A percentile compares a stretch with the other conserved stretches of the same genome.
These are phyloP conservation scores for Lepidurus packardi DNA, from an alignment of 1,140 invertebrate species.

Conservation along the genomic window DNA sequence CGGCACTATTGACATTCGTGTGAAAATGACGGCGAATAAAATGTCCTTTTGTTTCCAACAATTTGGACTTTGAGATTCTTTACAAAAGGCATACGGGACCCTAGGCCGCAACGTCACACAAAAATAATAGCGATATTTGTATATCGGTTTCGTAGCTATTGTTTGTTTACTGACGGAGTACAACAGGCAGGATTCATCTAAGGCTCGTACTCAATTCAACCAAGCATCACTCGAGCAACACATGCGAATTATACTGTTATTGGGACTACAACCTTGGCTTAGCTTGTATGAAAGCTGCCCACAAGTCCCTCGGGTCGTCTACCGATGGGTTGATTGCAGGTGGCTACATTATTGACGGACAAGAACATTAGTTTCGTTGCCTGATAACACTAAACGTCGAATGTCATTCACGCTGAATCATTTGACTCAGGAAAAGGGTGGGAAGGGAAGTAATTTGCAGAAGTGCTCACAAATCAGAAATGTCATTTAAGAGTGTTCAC, in stretches of 20 bases:
- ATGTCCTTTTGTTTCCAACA: too few species aligned
- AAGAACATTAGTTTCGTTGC: not conserved
- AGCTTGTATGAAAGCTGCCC: not conserved
- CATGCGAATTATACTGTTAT: not conserved
- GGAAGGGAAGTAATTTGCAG: not conserved
- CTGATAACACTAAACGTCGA: slow-evolving; percentile 16
- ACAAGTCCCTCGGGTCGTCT: not conserved
- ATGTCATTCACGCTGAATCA: not conserved
- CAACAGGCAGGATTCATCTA: slow-evolving; percentile 21
- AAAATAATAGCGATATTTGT: too few species aligned
- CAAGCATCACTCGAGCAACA: not conserved
- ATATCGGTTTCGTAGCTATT: not conserved
- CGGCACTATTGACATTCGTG: too few species aligned
- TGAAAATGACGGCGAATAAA: too few species aligned
- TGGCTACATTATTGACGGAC: not conserved
- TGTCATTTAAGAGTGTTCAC: not conserved
- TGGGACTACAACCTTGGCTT: slow-evolving; percentile 9
- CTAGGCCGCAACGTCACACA: too few species aligned
- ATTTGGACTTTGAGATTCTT: too few species aligned
- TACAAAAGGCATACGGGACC: too few species aligned
- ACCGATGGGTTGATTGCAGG: not conserved
- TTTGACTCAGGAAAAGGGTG: not conserved
- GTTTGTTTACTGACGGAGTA: not conserved
- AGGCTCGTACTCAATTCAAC: slow-evolving; percentile 1
- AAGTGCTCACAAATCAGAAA: not conserved